phyloP scores from a whole-genome alignment of 2,888 invertebrate species.

The Perdita meconis region DNA sequence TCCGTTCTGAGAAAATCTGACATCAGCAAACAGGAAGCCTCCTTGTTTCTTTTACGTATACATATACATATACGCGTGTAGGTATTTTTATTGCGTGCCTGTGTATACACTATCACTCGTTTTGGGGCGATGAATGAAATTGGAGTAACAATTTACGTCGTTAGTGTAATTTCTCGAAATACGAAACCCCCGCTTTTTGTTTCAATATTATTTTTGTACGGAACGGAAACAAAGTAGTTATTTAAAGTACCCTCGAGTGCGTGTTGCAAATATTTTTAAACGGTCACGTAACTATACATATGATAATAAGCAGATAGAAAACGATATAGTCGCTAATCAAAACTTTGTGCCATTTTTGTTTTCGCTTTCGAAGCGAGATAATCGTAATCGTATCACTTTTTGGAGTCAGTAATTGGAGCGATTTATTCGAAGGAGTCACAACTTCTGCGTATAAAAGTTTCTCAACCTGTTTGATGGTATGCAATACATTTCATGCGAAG shows the following conservation, averaged over 20 bases:
- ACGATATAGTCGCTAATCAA: neutral
- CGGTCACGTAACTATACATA: neutral
- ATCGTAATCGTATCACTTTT: neutral
- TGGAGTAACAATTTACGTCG: neutral
- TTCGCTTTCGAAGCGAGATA: too few species aligned
- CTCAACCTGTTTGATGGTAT: neutral
- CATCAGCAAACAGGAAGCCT: constrained; percentile 50
- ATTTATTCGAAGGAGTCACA: neutral
- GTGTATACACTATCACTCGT: neutral
- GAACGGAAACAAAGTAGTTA: neutral
- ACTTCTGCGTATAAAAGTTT: neutral
- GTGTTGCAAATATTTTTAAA: neutral
- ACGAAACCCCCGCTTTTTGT: neutral
- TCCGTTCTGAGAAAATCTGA: constrained; percentile 35
- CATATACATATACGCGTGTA: neutral
- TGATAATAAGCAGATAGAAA: neutral
- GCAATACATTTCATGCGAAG: neutral
- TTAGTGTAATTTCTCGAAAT: neutral
- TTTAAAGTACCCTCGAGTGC: neutral
- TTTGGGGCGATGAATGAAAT: neutral
- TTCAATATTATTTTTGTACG: neutral
- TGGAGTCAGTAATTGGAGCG: neutral
- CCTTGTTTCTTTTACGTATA: constrained; percentile 33
- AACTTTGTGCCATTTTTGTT: neutral
- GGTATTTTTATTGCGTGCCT: neutral